These are phyloP conservation scores for Cheirogaleus medius DNA, from an alignment of 2,113 vertebrate species.

Conservation along the genomic window DNA sequence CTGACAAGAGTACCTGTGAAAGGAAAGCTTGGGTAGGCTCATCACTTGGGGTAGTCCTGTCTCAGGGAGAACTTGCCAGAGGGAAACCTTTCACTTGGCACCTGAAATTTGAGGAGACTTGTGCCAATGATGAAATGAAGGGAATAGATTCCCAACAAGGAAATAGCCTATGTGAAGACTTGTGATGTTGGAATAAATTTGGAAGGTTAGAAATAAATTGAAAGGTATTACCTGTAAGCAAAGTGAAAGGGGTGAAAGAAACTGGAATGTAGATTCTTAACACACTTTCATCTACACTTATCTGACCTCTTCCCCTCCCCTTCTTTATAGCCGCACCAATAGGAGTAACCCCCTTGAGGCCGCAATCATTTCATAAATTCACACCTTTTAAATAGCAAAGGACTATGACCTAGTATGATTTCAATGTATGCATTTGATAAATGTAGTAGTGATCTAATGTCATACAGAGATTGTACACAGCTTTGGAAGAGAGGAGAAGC, in stretches of 20 bases:
- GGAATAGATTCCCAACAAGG: background rate
- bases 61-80: background rate
- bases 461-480: too few species aligned
- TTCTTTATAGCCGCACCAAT: background rate
- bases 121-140: background rate
- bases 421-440: background rate
- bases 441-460: background rate
- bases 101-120: background rate
- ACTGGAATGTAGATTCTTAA: background rate
- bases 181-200: background rate
- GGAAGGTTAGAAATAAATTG: background rate
- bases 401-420: background rate
- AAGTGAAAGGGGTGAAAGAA: background rate
- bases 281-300: background rate
- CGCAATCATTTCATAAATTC: background rate
- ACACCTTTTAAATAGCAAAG: background rate
- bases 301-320: background rate
- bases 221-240: background rate
- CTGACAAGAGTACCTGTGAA: background rate
- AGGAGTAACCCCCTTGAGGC: background rate
- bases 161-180: background rate
- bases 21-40: background rate
- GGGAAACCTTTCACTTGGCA: background rate
- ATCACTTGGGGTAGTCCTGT: background rate
- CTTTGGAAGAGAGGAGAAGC: background rate